Evolutionary conservation across 2,113 vertebrate species (phyloP).

Genomic region (Polypterus bichir): DNA sequence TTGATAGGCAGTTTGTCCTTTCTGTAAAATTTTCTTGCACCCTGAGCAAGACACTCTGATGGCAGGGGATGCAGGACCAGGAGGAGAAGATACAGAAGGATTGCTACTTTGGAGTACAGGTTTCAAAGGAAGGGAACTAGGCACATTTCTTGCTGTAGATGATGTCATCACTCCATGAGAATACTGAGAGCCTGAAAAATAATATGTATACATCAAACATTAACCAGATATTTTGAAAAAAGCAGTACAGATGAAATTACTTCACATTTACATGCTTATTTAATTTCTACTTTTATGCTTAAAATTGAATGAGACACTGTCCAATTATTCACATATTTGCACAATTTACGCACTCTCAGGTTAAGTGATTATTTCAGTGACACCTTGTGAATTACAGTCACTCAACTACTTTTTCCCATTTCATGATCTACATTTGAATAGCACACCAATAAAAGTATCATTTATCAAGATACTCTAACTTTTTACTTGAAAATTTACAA

Average conservation of each 20-base stretch:
- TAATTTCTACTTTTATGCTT: background rate
- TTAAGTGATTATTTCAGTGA: too few relatives aligned
- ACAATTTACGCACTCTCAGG: too few relatives aligned
- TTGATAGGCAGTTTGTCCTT: slow-evolving; percentile 94
- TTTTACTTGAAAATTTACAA: too few relatives aligned
- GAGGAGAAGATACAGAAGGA: slow-evolving; percentile 49
- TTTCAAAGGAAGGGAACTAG: slow-evolving; percentile 35
- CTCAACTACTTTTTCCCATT: too few relatives aligned
- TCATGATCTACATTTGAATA: too few relatives aligned
- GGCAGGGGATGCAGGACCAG: slow-evolving; percentile 28
- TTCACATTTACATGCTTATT: background rate
- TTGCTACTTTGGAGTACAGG: slow-evolving; percentile 43
- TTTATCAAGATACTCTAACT: too few relatives aligned
- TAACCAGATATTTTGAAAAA: background rate
- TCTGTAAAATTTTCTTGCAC: slow-evolving; percentile 81
- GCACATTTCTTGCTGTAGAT: slow-evolving; percentile 20
- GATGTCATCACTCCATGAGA: slow-evolving; percentile 57
- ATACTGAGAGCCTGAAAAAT: slow-evolving; percentile 53
- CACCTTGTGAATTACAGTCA: too few relatives aligned
- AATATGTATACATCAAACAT: background rate
- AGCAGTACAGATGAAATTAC: background rate
- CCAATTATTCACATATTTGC: too few relatives aligned
- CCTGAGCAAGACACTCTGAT: slow-evolving; percentile 74
- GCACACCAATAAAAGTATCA: too few relatives aligned
- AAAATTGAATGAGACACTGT: too few relatives aligned